Base-by-base conservation (phyloP, 2,113 vertebrate genomes). In the Burhinus bistriatus region DNA sequence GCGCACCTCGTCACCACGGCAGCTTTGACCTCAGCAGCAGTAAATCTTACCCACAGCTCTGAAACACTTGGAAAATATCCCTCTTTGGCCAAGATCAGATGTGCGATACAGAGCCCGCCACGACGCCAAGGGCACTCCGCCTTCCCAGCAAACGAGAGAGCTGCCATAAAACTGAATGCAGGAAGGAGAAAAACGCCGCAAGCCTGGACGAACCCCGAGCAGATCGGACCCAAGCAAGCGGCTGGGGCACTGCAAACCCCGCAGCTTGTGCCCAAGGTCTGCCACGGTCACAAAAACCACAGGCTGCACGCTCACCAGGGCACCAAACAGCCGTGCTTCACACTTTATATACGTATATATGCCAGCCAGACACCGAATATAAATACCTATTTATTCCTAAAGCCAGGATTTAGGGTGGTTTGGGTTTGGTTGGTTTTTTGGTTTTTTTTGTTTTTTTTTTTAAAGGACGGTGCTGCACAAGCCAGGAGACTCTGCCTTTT, bases 401-500 rank as follows among this genome's bases (percentile, higher is more conserved):
- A 88, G 79, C 27, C 71, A 83, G 70, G 58, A 45, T 77, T 90
- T 86, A 71, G 66, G 21, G 64, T 40, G 69, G 34, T 17, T 61
- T 52, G 25, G 36, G 16, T 52, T 27, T 83, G 22, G 40, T 40
- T 40, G 40, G 40, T 40, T 40, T 40, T 40, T 40, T 40, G 0
- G 13, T 59, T 11, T 12, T 8, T 34, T 21, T 42, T 11, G 19
- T 26, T 36, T 30, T 26, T 49, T 47, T 78, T 73, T 69, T 85
- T 44, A 80, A 62, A 88, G 55, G 64, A 38, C 13, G 3, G 57
- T 1, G 0, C 93, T 83, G 66, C 69, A 79, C 57, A 90, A 77
- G 65, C 68, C 6, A 6, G 59, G 90, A 88, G 86, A 44, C 34
- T 73, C 77, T 85, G 89, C 61, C 80, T 96, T 97, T 96, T 93